Base-by-base conservation (phyloP, 1,140 invertebrate species). In the Chlorops oryzae region DNA sequence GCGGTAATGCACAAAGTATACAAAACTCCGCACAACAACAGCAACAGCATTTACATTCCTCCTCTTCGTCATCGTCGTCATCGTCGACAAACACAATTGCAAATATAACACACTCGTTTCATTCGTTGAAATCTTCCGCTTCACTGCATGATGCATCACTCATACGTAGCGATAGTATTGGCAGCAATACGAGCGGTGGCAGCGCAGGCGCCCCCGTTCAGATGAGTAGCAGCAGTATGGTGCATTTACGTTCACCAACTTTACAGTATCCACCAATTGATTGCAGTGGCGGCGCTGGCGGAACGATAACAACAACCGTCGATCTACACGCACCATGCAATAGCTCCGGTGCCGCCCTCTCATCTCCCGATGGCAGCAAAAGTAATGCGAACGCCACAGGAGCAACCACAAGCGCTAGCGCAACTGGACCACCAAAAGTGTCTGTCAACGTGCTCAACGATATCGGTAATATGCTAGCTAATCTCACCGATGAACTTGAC, bases 381-480 rank as follows among this genome's bases (percentile, higher is more conserved):
- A 3, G n/a, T 50, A n/a, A 21, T 39, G 35, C 20, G 3, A 39
- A 39, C 17, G 40, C 50, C 10, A 43, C 34, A 10, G 48, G 28
- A 7, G 40, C 54, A 7, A 28, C 40, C 7, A 21, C 41, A 3
- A 24, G 44, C 6, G 47, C 40, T 17, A 55, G 59, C 47, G 55
- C 62, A 35, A 37, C 34, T n/a, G 13, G 15, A 9, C 43, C 38
- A 6, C 58, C 61, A 5, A 66, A 64, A 38, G 89, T 90, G 57
- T 86, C 88, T 6, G 86, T 83, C 4, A 91, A 96, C 75, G 92
- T 96, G 10, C 80, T 98, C 13, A 94, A 92, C 67, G 93, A 98
- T 70, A 98, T 98, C 59, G 94, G 92, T 10, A 92, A 92, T 72
- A 98, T 96, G 92, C 74, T 96, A 50, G 90, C 91, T 44, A 93